These are phyloP conservation scores for Notarius quadriscutis DNA, from an alignment of 2,113 vertebrate genomes.

Conservation along the genomic window DNA sequence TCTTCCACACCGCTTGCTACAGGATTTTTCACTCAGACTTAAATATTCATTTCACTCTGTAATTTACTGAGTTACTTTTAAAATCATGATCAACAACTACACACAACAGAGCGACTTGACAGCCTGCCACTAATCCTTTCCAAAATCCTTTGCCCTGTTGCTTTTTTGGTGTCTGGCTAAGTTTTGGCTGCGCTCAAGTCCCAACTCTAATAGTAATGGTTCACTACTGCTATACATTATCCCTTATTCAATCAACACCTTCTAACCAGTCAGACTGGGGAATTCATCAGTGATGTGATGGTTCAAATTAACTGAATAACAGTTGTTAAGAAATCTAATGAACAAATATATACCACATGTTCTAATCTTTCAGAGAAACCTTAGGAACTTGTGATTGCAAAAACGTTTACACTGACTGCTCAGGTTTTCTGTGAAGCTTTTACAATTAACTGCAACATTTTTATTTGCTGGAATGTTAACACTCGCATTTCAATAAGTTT, in stretches of 20 bases:
- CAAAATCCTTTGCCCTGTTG: too few species aligned
- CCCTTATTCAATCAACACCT: not conserved
- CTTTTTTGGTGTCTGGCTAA: too few species aligned
- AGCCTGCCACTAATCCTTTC: too few species aligned
- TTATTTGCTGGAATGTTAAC: not conserved
- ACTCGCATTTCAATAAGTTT: not conserved
- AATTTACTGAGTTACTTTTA: too few species aligned
- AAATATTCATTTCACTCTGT: too few species aligned
- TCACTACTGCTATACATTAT: too few species aligned
- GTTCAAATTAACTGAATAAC: not conserved
- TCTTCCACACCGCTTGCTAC: too few species aligned
- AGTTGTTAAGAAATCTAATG: not conserved
- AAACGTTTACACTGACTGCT: not conserved
- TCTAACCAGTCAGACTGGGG: not conserved
- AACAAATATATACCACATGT: not conserved
- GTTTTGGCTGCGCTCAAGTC: too few species aligned
- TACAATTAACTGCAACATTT: not conserved
- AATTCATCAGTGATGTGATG: not conserved
- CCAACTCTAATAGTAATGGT: too few species aligned
- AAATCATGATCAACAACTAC: too few species aligned
- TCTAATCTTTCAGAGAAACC: not conserved
- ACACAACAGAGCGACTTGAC: too few species aligned
- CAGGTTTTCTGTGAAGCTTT: not conserved
- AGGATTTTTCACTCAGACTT: too few species aligned
- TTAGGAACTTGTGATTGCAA: not conserved